phyloP scores from a whole-genome alignment of 1,140 invertebrate genomes.

The Zelostemma sp. region DNA sequence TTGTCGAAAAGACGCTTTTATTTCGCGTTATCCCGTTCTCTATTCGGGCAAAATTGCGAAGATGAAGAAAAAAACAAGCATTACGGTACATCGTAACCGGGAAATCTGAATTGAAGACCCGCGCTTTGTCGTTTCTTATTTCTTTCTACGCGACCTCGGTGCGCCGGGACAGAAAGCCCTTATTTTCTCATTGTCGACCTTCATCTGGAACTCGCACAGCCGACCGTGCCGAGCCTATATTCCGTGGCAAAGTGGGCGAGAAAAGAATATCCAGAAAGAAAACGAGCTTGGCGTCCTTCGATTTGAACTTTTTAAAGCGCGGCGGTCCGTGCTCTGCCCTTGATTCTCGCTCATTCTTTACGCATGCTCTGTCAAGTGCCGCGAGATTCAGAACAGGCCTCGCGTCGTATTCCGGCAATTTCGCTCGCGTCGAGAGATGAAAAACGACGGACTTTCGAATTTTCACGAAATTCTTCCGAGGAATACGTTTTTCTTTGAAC shows the following conservation, averaged over 20 bases:
- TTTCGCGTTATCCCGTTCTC: too few species aligned
- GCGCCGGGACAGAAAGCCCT: too few species aligned
- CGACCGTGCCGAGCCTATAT: slow-evolving; percentile 19
- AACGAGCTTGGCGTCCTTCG: slow-evolving; percentile 28
- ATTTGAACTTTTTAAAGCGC: slow-evolving; percentile 27
- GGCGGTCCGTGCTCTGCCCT: slow-evolving; percentile 8
- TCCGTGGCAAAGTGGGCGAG: slow-evolving; percentile 22
- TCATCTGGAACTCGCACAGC: slow-evolving; percentile 31
- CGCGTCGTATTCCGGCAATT: slow-evolving; percentile 8
- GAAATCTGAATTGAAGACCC: too few species aligned
- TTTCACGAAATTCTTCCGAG: background rate
- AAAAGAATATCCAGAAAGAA: slow-evolving; percentile 25
- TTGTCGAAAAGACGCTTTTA: too few species aligned
- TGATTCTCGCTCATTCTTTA: slow-evolving; percentile 35
- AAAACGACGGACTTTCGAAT: too few species aligned
- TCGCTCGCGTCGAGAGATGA: slow-evolving; percentile 14
- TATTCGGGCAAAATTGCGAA: too few species aligned
- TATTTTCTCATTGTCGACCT: slow-evolving; percentile 39
- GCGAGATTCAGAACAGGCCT: background rate
- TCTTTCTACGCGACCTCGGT: too few species aligned
- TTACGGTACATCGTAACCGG: too few species aligned
- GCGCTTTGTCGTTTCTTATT: too few species aligned
- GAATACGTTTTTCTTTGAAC: background rate
- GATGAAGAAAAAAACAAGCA: too few species aligned
- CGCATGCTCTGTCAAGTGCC: background rate